Base-by-base conservation (phyloP, 30 jellyfish, hydroid and myxozoan genomes). In the Rhopilema esculentum region DNA sequence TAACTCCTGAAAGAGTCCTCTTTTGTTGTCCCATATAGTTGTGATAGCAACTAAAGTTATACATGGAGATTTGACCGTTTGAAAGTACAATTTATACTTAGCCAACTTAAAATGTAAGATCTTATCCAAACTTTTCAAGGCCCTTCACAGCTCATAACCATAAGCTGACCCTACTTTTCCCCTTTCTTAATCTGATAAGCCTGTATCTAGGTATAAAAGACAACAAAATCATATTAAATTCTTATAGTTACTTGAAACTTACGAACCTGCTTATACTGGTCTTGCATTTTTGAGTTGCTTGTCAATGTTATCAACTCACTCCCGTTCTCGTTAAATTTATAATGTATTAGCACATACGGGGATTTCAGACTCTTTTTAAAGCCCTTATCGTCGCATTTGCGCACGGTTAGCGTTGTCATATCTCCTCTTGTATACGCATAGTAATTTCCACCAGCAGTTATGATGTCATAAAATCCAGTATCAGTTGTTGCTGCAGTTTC, bases 341-440 rank as follows among this genome's bases (percentile, higher is more conserved):
- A 88, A 30, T 79, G 75, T 71, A 93, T 72, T 0, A 87, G n/a
- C 16, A 68, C 1, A 48, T 80, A 53, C 6, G 90, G 94, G 0
- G 64, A 49, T 67, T 75, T 77, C 70, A 93, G 70, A 29, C 74
- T 88, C 90, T 87, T 82, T 23, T 69, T 21, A 68, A 20, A 93
- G n/a, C 31, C 53, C 24, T 78, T 69, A 66, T 87, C 92, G 49
- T 66, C 77, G 25, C 69, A 57, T 49, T 81, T 86, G 25, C 98
- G 76, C 8, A 93, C 67, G 28, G 66, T 50, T 12, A 93, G 28
- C 31, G 69, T 88, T 26, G 66, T 51, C 25, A 23, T 29, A 16
- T 40, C 48, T 33, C 95, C 95, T 20, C 97, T 66, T 2, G 95
- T 25, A 82, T 93, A 93, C 49, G 80, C 97, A 82, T 24, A 93